phyloP scores from a whole-genome alignment of 2,797 vertebrate genomes.

The Sebastes hopkinsi region DNA sequence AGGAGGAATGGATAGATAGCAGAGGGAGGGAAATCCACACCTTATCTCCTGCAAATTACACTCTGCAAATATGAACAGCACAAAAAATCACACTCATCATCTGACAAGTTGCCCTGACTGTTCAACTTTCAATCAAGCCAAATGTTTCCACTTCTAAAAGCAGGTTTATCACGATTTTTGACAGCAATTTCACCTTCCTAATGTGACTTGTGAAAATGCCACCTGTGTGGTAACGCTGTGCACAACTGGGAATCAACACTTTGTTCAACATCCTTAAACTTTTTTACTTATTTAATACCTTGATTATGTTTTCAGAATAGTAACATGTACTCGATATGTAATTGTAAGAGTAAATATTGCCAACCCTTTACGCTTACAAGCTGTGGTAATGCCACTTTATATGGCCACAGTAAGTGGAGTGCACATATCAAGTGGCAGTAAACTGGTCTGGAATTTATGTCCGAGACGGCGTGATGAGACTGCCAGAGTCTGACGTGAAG shows the following conservation, averaged over 20 bases:
- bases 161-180: no score
- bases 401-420: conserved; percentile 52
- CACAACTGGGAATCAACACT: background rate
- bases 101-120: no score
- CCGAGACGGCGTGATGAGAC: conserved; percentile 58
- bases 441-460: conserved; percentile 66
- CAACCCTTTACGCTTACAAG: conserved; percentile 37
- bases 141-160: no score
- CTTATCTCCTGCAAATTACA: no score
- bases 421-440: conserved; percentile 59
- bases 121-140: no score
- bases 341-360: conserved; percentile 16
- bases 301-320: background rate
- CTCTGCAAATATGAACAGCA: no score
- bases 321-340: background rate
- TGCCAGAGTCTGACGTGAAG: conserved; percentile 62
- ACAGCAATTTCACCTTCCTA: no score
- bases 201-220: no score
- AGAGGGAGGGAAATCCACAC: no score
- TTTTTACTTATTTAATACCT: background rate
- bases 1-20: no score
- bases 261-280: background rate
- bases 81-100: no score
- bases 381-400: conserved; percentile 53
- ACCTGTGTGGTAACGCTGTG: no score